A percentile compares a stretch with the other conserved stretches of the same genome.
Evolutionary conservation across 64 coral and sea anemone genomes (phyloP).

Genomic region (Dendrophyllia cribrosa): DNA sequence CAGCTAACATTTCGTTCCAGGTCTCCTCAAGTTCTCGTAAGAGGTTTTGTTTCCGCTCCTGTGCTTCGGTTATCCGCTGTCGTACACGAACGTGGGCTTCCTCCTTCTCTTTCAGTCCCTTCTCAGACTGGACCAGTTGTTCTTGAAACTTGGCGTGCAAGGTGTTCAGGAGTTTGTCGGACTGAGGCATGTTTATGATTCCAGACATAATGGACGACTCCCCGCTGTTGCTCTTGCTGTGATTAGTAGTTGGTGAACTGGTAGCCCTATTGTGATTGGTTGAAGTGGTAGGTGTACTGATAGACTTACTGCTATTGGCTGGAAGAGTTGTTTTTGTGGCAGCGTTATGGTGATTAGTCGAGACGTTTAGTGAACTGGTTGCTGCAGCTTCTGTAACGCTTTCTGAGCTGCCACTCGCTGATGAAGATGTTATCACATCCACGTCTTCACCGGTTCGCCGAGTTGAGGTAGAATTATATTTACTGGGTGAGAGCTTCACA

Average conservation of each 20-base stretch:
- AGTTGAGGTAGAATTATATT: not conserved
- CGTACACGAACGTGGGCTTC: not conserved
- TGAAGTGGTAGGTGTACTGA: not conserved
- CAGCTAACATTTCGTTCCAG: not conserved
- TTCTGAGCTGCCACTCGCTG: not conserved
- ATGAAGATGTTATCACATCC: not conserved
- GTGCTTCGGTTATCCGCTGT: not conserved
- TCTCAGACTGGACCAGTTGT: not conserved
- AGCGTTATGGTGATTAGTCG: not conserved
- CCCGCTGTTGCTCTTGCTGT: not conserved
- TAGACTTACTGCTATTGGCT: not conserved
- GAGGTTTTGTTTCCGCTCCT: conserved; percentile 2
- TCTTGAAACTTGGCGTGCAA: conserved; percentile 20
- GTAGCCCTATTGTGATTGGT: not conserved
- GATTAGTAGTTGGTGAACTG: not conserved
- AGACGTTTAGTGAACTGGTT: not conserved
- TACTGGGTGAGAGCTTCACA: not conserved
- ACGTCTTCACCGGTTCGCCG: not conserved
- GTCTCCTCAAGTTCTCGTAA: conserved; percentile 13
- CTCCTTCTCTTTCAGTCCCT: not conserved
- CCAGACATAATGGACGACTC: not conserved
- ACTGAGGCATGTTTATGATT: not conserved
- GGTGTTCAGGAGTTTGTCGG: not conserved
- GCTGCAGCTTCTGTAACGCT: not conserved
- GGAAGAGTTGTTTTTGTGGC: not conserved